phyloP scores from a whole-genome alignment of 2,888 invertebrate genomes.

The Leptopilina syphax region DNA sequence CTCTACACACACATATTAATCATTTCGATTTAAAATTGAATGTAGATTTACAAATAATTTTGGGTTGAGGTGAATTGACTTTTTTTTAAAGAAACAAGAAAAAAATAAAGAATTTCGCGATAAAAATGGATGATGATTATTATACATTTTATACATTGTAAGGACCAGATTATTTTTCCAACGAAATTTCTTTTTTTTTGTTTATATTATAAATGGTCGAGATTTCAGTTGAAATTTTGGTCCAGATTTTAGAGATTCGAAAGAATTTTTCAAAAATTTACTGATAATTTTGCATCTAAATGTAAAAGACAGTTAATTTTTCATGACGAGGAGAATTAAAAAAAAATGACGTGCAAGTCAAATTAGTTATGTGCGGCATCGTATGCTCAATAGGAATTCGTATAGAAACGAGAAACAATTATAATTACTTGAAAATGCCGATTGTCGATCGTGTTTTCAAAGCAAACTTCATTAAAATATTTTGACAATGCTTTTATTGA shows the following conservation, averaged over 20 bases:
- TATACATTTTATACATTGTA: background rate
- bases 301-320: slow-evolving; percentile 40
- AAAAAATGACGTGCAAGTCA: background rate
- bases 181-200: background rate
- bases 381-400: slow-evolving; percentile 33
- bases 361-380: slow-evolving; percentile 26
- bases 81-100: background rate
- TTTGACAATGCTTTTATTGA: slow-evolving; percentile 16
- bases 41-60: background rate
- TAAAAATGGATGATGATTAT: background rate
- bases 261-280: background rate
- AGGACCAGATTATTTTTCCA: background rate
- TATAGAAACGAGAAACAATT: slow-evolving; percentile 6
- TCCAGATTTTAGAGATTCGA: too few relatives aligned
- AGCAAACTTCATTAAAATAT: background rate
- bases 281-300: slow-evolving; percentile 24
- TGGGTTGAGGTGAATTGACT: background rate
- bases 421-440: slow-evolving; percentile 9
- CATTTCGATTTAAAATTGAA: background rate
- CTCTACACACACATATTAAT: background rate
- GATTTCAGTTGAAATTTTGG: background rate
- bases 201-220: background rate
- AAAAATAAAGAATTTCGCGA: background rate
- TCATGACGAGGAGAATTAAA: slow-evolving; percentile 2
- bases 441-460: background rate